These are phyloP conservation scores for Malacoraja senta DNA, from an alignment of 2,797 vertebrate species.

Conservation along the genomic window DNA sequence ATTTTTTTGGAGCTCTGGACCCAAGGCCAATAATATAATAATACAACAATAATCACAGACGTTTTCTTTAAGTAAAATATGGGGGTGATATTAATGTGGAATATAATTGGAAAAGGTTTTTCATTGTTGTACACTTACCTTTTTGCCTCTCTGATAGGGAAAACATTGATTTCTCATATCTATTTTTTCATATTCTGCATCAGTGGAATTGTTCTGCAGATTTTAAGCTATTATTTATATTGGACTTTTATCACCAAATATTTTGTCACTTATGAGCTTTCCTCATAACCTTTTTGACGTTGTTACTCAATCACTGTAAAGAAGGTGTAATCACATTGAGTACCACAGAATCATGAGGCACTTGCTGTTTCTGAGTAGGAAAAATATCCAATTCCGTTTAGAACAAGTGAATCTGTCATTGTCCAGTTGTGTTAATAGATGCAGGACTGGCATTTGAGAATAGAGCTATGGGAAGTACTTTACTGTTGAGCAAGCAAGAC, in stretches of 20 bases:
- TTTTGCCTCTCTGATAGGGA: neutral
- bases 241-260: neutral
- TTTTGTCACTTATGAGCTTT: neutral
- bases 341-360: neutral
- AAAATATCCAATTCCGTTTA: neutral
- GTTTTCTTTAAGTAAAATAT: neutral
- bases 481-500: constrained; percentile 23
- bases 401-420: neutral
- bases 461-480: neutral
- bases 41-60: neutral
- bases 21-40: neutral
- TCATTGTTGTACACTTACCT: neutral
- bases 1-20: neutral
- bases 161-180: neutral
- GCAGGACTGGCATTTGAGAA: neutral
- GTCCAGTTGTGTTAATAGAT: neutral
- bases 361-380: neutral
- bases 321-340: neutral
- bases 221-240: neutral
- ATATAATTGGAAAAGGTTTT: neutral
- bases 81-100: neutral
- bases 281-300: neutral
- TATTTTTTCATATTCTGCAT: neutral
- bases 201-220: neutral
- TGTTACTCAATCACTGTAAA: neutral